These are phyloP conservation scores for Uromys caudimaculatus DNA, from an alignment of 2,797 vertebrate genomes.

Conservation along the genomic window DNA sequence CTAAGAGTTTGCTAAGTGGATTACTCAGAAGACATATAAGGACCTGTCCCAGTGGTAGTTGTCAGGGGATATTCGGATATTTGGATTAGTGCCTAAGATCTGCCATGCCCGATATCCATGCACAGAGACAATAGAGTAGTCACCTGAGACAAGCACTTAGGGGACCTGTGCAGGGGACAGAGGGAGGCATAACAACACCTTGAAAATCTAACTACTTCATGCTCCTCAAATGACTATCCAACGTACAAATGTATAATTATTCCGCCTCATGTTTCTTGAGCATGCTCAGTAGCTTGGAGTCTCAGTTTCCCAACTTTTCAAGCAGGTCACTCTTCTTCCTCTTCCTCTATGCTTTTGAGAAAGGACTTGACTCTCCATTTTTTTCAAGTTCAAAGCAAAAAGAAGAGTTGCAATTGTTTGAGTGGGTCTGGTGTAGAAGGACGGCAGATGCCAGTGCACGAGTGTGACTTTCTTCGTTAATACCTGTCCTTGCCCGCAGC, in stretches of 20 bases:
- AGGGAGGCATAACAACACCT: no score
- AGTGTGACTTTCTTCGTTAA: conserved; percentile 76
- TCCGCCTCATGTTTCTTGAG: background rate
- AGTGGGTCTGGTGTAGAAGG: background rate
- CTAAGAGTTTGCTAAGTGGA: background rate
- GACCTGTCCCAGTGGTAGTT: background rate
- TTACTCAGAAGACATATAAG: background rate
- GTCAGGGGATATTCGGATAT: no score
- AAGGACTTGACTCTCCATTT: background rate
- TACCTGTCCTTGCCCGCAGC: conserved; percentile 75
- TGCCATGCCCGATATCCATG: no score
- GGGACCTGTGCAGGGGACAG: no score
- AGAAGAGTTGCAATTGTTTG: background rate
- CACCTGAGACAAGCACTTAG: background rate
- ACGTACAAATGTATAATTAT: background rate
- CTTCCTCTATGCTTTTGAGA: background rate
- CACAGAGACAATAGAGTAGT: background rate
- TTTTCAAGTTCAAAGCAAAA: conserved; percentile 57
- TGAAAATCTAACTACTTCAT: background rate
- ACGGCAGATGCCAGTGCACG: conserved; percentile 38
- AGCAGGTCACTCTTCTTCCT: background rate
- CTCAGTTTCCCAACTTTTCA: conserved; percentile 24
- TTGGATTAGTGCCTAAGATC: background rate
- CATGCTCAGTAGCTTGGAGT: background rate
- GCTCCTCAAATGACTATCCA: background rate